Percentiles rank a stretch among this genome's conserved stretches.
phyloP scores from a whole-genome alignment of 2,797 vertebrate species.

The Arnoldichthys spilopterus region DNA sequence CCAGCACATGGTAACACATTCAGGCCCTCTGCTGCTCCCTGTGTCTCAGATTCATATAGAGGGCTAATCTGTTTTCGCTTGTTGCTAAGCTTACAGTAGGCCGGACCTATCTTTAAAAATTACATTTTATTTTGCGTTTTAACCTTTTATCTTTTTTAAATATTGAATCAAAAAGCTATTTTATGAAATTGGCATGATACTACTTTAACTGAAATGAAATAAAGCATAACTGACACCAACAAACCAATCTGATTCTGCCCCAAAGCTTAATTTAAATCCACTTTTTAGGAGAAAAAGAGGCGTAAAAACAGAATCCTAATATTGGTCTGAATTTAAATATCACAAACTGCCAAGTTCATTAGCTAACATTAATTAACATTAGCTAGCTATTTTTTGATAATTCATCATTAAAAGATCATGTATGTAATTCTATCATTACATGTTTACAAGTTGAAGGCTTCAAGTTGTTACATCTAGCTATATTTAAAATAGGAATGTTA shows the following conservation, averaged over 20 bases:
- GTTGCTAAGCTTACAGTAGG: conserved; percentile 7
- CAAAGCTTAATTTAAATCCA: too few species aligned
- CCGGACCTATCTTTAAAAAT: background rate
- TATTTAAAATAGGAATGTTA: too few species aligned
- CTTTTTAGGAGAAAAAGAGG: background rate
- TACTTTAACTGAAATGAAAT: too few species aligned
- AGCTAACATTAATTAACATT: background rate
- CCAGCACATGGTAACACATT: conserved; percentile 12
- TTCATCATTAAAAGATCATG: too few species aligned
- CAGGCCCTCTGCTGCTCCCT: background rate
- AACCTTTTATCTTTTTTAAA: background rate
- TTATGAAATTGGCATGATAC: too few species aligned
- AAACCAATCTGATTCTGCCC: background rate
- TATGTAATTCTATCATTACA: background rate
- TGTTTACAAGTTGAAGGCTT: too few species aligned
- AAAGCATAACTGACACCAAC: too few species aligned
- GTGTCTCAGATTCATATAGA: background rate
- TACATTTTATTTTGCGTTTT: background rate
- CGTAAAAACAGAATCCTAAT: background rate
- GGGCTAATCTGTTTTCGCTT: background rate
- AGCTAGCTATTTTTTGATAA: background rate
- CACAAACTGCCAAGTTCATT: background rate
- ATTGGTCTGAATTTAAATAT: background rate
- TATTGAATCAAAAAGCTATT: background rate
- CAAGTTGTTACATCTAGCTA: too few species aligned